Evolutionary conservation across 2,113 vertebrate genomes (phyloP).

Genomic region (Tricholaema leucomelas): DNA sequence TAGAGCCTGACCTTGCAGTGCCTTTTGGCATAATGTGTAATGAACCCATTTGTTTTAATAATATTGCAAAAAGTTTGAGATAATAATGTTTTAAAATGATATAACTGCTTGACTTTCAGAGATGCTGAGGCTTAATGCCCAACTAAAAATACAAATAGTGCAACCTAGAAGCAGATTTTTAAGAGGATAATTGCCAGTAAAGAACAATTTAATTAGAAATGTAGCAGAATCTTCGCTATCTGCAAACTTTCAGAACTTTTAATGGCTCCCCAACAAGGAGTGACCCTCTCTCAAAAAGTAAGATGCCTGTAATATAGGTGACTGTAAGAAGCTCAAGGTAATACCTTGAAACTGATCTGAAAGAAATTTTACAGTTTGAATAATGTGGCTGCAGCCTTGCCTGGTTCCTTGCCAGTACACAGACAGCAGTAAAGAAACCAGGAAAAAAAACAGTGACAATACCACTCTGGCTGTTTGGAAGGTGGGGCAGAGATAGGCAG

Average conservation of each 20-base stretch:
- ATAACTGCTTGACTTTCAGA: background rate
- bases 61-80: background rate
- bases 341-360: background rate
- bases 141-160: constrained; percentile 7
- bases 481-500: background rate
- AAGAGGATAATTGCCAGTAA: background rate
- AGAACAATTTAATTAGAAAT: background rate
- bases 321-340: background rate
- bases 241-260: background rate
- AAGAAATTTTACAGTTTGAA: background rate
- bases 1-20: background rate
- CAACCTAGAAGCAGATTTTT: background rate
- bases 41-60: background rate
- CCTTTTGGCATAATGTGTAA: background rate
- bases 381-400: background rate
- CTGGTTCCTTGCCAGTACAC: background rate
- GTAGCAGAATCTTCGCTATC: background rate
- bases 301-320: background rate
- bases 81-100: background rate
- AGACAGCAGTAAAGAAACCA: background rate
- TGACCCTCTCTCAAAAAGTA: background rate
- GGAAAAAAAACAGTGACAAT: background rate
- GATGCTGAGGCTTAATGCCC: background rate
- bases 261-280: background rate
- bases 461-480: background rate